Conservation (phyloP, 1,140 invertebrate species). For the Teleopsis dalmanni region DNA sequence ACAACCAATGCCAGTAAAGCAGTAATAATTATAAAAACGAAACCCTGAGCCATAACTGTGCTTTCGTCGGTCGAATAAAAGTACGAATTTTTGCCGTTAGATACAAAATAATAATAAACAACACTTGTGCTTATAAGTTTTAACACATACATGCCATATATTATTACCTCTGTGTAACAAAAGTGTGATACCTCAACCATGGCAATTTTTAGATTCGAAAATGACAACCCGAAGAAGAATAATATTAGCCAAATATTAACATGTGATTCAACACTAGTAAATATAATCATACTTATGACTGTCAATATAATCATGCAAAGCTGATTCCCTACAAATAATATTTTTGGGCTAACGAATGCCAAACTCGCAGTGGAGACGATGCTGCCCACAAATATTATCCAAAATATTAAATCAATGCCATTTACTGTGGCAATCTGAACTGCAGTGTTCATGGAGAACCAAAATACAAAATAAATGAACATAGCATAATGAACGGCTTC, state of each 20-base stretch:
- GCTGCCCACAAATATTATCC: constrained; percentile 32
- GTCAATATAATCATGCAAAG: constrained; percentile 22
- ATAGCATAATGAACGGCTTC: constrained; percentile 35
- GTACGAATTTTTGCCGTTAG: constrained; percentile 29
- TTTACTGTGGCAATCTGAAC: constrained; percentile 22
- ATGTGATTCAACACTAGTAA: constrained; percentile 19
- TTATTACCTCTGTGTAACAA: constrained; percentile 27
- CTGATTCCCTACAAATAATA: constrained; percentile 30
- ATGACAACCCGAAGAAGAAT: constrained; percentile 29
- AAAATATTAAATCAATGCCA: constrained; percentile 29
- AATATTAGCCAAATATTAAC: constrained; percentile 31
- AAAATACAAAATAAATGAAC: constrained; percentile 35
- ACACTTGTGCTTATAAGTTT: constrained; percentile 30
- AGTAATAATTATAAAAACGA: constrained; percentile 35
- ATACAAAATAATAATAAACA: constrained; percentile 33
- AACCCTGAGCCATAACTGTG: constrained; percentile 37
- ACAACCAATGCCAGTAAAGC: constrained; percentile 32
- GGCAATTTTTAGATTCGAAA: constrained; percentile 29
- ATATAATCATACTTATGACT: constrained; percentile 32
- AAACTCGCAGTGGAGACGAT: constrained; percentile 17
- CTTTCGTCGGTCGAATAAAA: constrained; percentile 33
- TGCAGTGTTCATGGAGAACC: constrained; percentile 30
- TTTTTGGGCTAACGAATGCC: constrained; percentile 27
- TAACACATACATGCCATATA: constrained; percentile 22
- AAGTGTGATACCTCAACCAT: constrained; percentile 35